Percentiles rank a stretch among this genome's conserved stretches.
These are phyloP conservation scores for Hyaena hyaena DNA, from an alignment of 2,113 vertebrate genomes.

Conservation along the genomic window DNA sequence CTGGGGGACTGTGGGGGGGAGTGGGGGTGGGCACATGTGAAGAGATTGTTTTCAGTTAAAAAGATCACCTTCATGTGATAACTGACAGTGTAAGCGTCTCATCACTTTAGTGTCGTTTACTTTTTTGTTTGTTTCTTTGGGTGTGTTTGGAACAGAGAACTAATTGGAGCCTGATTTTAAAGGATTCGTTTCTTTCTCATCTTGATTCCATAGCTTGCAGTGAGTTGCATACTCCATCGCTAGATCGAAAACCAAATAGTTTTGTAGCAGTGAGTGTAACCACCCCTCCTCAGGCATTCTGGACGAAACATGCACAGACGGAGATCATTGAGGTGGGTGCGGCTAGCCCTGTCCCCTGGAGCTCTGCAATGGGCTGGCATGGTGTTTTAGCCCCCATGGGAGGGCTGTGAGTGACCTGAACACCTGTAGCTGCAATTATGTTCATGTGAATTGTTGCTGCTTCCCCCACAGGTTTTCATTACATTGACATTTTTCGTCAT, in stretches of 20 bases:
- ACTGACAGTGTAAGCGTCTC: background rate
- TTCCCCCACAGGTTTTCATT: background rate
- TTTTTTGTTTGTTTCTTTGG: background rate
- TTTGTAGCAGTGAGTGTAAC: slow-evolving; percentile 98
- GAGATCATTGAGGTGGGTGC: slow-evolving; percentile 97
- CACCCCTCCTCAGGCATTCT: slow-evolving; percentile 98
- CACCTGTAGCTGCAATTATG: background rate
- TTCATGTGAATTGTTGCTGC: background rate
- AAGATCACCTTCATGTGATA: background rate
- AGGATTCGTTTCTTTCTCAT: background rate
- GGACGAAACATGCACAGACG: slow-evolving; percentile 99
- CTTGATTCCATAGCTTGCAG: slow-evolving; percentile 90
- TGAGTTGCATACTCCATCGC: slow-evolving; percentile 93
- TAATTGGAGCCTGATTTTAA: slow-evolving; percentile 43
- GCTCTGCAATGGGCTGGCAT: rapidly evolving
- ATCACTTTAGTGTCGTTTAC: background rate
- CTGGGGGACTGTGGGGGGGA: too few relatives aligned
- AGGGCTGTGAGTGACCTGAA: background rate
- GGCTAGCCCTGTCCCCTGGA: too few relatives aligned
- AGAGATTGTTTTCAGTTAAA: background rate
- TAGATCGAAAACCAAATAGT: slow-evolving; percentile 98
- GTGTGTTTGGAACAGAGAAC: background rate
- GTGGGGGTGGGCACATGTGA: background rate
- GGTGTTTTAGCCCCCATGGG: rapidly evolving
- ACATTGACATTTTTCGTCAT: background rate